Evolutionary conservation across 2,113 vertebrate species (phyloP).

Genomic region (Odontophorus gujanensis): DNA sequence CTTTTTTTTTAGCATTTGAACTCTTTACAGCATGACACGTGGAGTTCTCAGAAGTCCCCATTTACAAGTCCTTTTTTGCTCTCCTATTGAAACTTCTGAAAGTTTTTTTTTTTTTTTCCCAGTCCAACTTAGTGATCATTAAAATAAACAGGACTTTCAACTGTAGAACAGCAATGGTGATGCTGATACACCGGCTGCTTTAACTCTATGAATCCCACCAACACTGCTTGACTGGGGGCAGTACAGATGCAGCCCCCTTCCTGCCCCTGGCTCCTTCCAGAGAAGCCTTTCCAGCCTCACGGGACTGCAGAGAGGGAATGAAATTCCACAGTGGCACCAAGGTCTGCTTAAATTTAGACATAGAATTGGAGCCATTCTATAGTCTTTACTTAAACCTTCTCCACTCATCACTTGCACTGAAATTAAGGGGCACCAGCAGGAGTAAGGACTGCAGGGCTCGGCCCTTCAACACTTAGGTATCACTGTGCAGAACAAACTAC

Average conservation of each 20-base stretch:
- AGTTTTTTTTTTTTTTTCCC: background rate
- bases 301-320: background rate
- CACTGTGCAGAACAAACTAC: rapidly evolving
- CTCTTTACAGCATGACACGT: constrained; percentile 49
- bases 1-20: constrained; percentile 27
- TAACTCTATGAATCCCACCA: background rate
- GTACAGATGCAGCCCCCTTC: rapidly evolving
- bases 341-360: background rate
- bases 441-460: background rate
- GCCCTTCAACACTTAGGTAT: background rate
- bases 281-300: background rate
- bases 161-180: background rate
- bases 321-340: background rate
- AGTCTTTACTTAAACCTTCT: background rate
- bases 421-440: background rate
- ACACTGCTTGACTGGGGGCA: rapidly evolving
- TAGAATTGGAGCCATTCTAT: background rate
- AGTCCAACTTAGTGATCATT: background rate
- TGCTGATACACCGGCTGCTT: background rate
- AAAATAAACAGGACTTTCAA: background rate
- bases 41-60: background rate
- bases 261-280: background rate
- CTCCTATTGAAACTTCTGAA: constrained; percentile 3
- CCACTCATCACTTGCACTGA: background rate
- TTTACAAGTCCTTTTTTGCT: background rate